Conservation (phyloP, 1,140 invertebrate species). For the Callitettix versicolor region DNA sequence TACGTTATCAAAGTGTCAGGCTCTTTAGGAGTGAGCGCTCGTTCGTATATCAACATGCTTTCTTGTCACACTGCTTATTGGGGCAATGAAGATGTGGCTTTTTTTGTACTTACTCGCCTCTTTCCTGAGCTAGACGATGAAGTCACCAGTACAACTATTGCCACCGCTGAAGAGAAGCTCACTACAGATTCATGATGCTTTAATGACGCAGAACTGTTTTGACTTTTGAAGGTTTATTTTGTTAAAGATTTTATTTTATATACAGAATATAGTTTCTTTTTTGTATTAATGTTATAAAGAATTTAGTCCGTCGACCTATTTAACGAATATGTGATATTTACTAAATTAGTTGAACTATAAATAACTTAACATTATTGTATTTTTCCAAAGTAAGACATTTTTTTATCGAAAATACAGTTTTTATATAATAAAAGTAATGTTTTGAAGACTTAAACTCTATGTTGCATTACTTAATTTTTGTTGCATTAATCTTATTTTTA, state of each 20-base stretch:
- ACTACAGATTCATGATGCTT: neutral
- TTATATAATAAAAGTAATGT: too few species aligned
- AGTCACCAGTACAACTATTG: neutral
- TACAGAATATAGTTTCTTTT: too few species aligned
- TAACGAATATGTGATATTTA: too few species aligned
- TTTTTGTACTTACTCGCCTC: slow-evolving; percentile 53
- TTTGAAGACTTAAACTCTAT: too few species aligned
- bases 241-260: neutral
- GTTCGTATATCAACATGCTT: slow-evolving; percentile 52
- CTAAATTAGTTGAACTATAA: too few species aligned
- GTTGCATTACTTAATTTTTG: too few species aligned
- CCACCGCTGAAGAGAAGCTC: neutral
- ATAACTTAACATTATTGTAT: too few species aligned
- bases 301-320: too few species aligned
- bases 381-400: too few species aligned
- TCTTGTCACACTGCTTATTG: slow-evolving; percentile 63
- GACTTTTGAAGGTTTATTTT: neutral
- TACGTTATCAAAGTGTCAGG: slow-evolving; percentile 47
- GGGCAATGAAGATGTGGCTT: slow-evolving; percentile 56
- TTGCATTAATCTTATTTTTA: too few species aligned
- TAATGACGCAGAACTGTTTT: neutral
- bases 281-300: too few species aligned
- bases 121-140: slow-evolving; percentile 42
- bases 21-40: slow-evolving; percentile 34
- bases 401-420: too few species aligned